phyloP scores from a whole-genome alignment of 2,888 invertebrate species.

The Athalia cordata region DNA sequence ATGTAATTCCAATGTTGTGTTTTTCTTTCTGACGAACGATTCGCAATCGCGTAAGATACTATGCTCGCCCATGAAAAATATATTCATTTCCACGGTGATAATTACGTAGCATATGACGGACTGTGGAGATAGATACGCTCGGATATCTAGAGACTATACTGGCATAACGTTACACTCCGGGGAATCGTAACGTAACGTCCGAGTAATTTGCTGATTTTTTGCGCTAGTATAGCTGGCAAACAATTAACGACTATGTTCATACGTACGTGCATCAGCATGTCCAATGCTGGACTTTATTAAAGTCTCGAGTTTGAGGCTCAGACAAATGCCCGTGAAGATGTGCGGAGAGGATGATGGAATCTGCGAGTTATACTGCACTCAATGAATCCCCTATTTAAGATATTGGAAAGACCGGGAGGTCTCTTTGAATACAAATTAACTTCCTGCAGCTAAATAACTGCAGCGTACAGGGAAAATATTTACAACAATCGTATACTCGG shows the following conservation, averaged over 20 bases:
- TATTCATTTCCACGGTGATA: background rate
- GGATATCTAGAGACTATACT: background rate
- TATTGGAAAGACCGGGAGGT: constrained; percentile 21
- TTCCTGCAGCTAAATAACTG: background rate
- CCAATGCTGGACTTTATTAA: no score
- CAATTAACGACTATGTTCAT: background rate
- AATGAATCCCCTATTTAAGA: constrained; percentile 30
- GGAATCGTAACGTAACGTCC: constrained; percentile 28
- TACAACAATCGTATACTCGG: background rate
- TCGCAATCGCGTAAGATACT: background rate
- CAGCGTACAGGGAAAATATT: background rate
- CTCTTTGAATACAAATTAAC: constrained; percentile 27
- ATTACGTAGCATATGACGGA: background rate
- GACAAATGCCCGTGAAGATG: no score
- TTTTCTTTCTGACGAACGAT: background rate
- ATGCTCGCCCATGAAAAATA: background rate
- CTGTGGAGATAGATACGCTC: background rate
- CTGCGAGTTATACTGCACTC: background rate
- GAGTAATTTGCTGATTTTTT: constrained; percentile 37
- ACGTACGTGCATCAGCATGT: background rate
- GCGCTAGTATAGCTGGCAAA: background rate
- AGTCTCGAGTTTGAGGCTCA: no score
- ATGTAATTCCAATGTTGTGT: no score
- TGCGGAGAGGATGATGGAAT: no score
- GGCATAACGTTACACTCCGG: constrained; percentile 15